Conservation (phyloP, 2,797 vertebrate genomes). For the Gorsachius magnificus region DNA sequence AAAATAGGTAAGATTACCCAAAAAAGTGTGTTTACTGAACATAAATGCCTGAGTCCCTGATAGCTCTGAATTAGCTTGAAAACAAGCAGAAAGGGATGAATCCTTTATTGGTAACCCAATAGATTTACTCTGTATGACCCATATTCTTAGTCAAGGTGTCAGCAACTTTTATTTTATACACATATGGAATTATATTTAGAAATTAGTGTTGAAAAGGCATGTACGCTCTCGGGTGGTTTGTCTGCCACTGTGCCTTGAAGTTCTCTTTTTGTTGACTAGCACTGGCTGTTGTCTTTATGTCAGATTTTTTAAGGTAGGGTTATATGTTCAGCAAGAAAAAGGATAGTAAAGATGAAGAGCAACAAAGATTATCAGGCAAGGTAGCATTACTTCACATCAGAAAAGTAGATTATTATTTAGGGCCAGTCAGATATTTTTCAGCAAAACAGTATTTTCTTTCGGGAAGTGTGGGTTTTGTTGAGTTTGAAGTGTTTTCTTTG, state of each 20-base stretch:
- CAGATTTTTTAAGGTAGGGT: neutral
- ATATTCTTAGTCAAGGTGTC: neutral
- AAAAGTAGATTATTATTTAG: neutral
- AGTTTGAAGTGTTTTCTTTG: neutral
- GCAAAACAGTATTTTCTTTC: neutral
- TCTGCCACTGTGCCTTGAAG: neutral
- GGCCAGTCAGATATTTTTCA: neutral
- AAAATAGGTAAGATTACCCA: neutral
- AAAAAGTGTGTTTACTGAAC: neutral
- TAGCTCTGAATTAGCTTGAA: neutral
- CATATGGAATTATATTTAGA: neutral
- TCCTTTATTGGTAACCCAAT: neutral
- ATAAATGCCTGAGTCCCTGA: neutral
- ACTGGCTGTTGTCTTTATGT: neutral
- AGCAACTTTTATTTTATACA: neutral
- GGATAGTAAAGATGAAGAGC: neutral
- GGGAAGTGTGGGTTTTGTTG: neutral
- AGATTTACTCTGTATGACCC: neutral
- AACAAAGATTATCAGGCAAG: neutral
- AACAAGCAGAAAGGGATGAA: neutral
- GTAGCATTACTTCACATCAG: neutral
- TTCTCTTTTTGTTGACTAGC: neutral
- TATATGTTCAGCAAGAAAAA: neutral
- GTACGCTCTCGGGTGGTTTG: rapidly evolving
- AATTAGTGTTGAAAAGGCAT: neutral